Evolutionary conservation across 2,888 invertebrate genomes (phyloP), one percentile per base, ranked within the genome.

Genomic region (Agriopis marginaria): DNA sequence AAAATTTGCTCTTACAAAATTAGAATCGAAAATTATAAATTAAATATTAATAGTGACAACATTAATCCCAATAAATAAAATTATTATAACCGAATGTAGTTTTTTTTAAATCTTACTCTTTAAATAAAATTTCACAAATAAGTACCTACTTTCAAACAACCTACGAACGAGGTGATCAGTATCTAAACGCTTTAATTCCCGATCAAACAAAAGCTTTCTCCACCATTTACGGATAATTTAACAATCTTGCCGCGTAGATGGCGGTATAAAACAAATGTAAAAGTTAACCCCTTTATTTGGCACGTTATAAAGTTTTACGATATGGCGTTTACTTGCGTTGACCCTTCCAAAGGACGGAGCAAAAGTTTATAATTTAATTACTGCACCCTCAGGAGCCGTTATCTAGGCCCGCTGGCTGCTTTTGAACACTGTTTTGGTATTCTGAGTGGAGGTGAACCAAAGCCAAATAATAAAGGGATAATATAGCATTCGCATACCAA

Each of bases 311-410:
- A 94, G 86, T 93, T 94, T 93, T 93, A 93, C 86, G 91, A 91
- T 86, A 88, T 82, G 82, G 85, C 91, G 88, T 92, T 93, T 91
- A 89, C 89, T 91, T 89, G 87, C 84, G 89, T 91, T 93, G 93
- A 93, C 93, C 93, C 93, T 89, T 86, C 82, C 74, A 71, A 75
- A 74, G 74, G 79, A 78, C 81, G 76, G 82, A 81, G 66, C 85
- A 83, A 90, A 93, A 93, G 86, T 93, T 92, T 93, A 92, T 93
- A 93, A 93, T 93, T 93, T 93, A 93, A 93, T 93, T 93, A 93
- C 85, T 87, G 89, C 91, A 81, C 93, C 92, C 93, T 78, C 74
- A 86, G 89, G 93, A 87, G 83, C 75, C 85, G 88, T 92, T 91
- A 86, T 84, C 84, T 83, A 78, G 78, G 71, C 69, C 76, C 80